Conservation (phyloP, 37 sponge, comb jelly and placozoan genomes). For the Trichoplax adhaerens region DNA sequence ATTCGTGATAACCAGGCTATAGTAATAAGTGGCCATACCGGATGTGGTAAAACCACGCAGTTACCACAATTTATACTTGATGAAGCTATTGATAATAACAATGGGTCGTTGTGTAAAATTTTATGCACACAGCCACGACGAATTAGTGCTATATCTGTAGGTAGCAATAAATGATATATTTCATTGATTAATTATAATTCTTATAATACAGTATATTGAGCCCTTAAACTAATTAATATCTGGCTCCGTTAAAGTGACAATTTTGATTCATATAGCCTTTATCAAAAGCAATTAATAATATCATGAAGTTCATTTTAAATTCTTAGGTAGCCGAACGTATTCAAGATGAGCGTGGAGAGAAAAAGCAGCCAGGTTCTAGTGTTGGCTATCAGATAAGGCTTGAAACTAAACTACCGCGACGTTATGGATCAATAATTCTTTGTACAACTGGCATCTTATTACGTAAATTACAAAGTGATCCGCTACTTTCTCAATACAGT, state of each 20-base stretch:
- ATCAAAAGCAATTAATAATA: too few species aligned
- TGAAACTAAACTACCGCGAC: slow-evolving; percentile 37
- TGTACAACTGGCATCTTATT: slow-evolving; percentile 57
- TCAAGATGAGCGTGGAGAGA: slow-evolving; percentile 6
- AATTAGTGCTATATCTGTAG: slow-evolving; percentile 70
- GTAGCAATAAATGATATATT: too few species aligned
- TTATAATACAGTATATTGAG: too few species aligned
- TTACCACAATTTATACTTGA: slow-evolving; percentile 77
- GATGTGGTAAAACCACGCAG: slow-evolving; percentile 90
- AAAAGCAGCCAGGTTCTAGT: slow-evolving; percentile 5
- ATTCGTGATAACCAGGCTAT: slow-evolving; percentile 49
- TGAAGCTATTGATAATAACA: slow-evolving; percentile 41
- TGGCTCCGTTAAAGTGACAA: too few species aligned
- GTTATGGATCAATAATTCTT: slow-evolving; percentile 35
- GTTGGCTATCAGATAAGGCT: slow-evolving; percentile 69
- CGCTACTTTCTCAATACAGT: slow-evolving; percentile 19
- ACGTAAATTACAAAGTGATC: slow-evolving; percentile 29
- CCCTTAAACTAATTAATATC: too few species aligned
- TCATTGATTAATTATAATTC: too few species aligned
- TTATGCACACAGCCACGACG: slow-evolving; percentile 76
- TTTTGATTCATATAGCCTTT: too few species aligned
- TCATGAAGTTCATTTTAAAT: too few species aligned
- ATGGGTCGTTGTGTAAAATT: slow-evolving; percentile 51
- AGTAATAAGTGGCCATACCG: slow-evolving; percentile 71
- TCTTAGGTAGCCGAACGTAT: too few species aligned